Evolutionary conservation across 1,140 invertebrate genomes (phyloP).

Genomic region (Cyclargus thomasi): DNA sequence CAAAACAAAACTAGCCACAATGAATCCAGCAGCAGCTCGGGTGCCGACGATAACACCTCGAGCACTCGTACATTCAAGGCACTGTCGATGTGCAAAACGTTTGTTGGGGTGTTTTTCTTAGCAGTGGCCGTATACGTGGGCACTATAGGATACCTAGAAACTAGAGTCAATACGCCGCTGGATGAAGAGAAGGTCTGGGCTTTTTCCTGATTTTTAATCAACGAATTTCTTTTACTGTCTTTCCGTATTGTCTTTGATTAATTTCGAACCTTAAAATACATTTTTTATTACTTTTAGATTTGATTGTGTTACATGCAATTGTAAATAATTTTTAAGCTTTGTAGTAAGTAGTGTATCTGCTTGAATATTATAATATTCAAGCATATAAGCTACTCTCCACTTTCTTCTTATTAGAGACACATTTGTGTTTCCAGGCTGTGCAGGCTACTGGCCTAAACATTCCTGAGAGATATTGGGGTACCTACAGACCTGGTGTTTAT

Average conservation of each 20-base stretch:
- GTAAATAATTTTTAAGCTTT: no score
- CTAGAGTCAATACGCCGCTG: constrained; percentile 90
- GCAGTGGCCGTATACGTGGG: constrained; percentile 82
- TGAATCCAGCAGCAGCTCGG: constrained; percentile 59
- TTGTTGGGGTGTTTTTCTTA: constrained; percentile 73
- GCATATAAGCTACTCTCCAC: no score
- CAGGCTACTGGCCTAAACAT: constrained; percentile 80
- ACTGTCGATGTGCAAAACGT: constrained; percentile 72
- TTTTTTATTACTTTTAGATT: no score
- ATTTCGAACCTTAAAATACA: no score
- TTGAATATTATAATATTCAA: neutral
- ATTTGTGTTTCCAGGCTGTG: constrained; percentile 79
- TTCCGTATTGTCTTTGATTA: neutral
- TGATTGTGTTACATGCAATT: no score
- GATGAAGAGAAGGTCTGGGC: constrained; percentile 81
- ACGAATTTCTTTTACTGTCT: neutral
- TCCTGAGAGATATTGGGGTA: constrained; percentile 93
- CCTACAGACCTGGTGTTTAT: constrained; percentile 91
- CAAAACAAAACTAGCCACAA: constrained; percentile 63
- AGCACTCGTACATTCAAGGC: constrained; percentile 43
- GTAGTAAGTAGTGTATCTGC: no score
- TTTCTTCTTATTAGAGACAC: no score
- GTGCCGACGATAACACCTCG: constrained; percentile 43
- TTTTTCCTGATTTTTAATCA: neutral
- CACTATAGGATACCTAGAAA: constrained; percentile 89